Evolutionary conservation across 2,888 invertebrate genomes (phyloP), one percentile per base, ranked within the genome.

Genomic region (Cloeon dipterum): DNA sequence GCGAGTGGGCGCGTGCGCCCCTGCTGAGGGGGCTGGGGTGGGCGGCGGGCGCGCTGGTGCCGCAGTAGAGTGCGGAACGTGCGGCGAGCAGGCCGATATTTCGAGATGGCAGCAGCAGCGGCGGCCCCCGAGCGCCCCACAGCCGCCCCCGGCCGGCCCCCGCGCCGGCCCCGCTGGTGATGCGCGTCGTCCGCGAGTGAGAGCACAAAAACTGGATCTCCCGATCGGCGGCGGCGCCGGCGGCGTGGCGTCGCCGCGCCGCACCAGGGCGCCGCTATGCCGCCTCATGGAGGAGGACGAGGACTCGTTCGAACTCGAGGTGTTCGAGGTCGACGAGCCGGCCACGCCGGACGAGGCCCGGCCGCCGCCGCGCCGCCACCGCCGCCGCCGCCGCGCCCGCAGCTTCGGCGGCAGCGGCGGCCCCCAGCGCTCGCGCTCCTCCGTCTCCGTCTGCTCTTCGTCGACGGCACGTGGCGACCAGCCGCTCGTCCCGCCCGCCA

Each of bases 281-380:
- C 25, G 14, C 16, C 23, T 13, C n/a, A 23, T 14, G 18, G 18
- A 16, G 25, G 33, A 33, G 32, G 38, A 38, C 18, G 43, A 39
- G 35, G 43, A 45, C 40, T 39, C 43, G 8, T 36, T 43, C 32
- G 45, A 44, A 33, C 42, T 45, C 21, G 45, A 45, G 32, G 42
- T 44, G 33, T 40, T 44, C 25, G 41, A 43, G 26, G 38, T 41
- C 4, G 39, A 34, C 34, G 39, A 20, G 23, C 36, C 29, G 32
- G 39, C 35, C n/a, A 29, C 29, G 7, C 29, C 29, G 16, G 29
- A 29, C 16, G n/a, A n/a, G n/a, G n/a, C n/a, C n/a, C n/a, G 16
- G 14, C 29, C 29, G 29, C 5, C 29, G n/a, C 29, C 29, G 14
- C 14, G n/a, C n/a, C n/a, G 16, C 16, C n/a, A 16, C n/a, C n/a